Evolutionary conservation across 2,113 vertebrate genomes (phyloP).

Genomic region (Chaenocephalus aceratus): DNA sequence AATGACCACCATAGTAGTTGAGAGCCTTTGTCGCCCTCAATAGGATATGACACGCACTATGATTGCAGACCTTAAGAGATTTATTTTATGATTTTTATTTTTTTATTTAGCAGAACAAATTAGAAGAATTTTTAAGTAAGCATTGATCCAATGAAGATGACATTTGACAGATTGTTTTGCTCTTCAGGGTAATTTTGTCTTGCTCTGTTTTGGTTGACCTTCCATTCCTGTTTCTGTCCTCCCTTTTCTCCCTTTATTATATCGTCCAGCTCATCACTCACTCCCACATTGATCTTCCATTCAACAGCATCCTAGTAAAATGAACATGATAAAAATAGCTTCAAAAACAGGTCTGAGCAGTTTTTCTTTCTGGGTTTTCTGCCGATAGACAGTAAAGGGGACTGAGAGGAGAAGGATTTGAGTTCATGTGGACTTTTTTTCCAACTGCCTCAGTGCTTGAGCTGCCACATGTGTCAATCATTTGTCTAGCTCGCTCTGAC

Average conservation of each 20-base stretch:
- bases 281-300: conserved; percentile 34
- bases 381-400: background rate
- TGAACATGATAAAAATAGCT: conserved; percentile 42
- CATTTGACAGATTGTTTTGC: background rate
- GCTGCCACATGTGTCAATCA: background rate
- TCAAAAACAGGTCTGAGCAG: conserved; percentile 9
- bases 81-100: background rate
- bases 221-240: background rate
- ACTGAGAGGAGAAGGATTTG: background rate
- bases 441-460: background rate
- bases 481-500: too few species aligned
- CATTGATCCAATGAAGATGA: background rate
- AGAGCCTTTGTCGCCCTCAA: conserved; percentile 1
- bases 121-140: background rate
- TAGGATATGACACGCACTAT: conserved; percentile 1
- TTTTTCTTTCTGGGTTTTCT: background rate
- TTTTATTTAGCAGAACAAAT: background rate
- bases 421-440: background rate
- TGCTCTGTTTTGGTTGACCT: conserved; percentile 5
- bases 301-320: conserved; percentile 37
- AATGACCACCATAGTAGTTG: background rate
- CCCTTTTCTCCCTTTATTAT: conserved; percentile 21
- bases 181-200: conserved; percentile 32
- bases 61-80: background rate
- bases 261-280: conserved; percentile 49